These are phyloP conservation scores for Trichogramma pretiosum DNA, from an alignment of 1,140 invertebrate species.

Conservation along the genomic window DNA sequence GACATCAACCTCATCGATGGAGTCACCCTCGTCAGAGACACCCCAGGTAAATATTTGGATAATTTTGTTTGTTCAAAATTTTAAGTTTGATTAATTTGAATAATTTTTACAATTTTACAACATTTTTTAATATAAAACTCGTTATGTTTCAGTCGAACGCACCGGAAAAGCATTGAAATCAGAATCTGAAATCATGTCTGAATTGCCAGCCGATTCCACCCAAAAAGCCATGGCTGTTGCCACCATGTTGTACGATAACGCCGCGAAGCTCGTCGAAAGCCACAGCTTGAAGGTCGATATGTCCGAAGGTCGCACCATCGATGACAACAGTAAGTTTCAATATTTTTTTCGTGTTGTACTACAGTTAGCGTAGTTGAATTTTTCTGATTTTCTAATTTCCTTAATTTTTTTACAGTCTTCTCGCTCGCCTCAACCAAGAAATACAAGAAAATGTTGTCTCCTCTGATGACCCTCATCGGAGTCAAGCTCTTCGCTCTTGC, in stretches of 20 bases:
- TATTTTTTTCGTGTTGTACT: too few relatives aligned
- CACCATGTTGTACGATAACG: conserved; percentile 48
- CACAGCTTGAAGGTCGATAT: conserved; percentile 55
- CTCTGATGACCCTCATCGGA: conserved; percentile 63
- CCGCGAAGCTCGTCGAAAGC: conserved; percentile 47
- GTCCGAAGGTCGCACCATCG: too few relatives aligned
- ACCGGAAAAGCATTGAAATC: conserved; percentile 43
- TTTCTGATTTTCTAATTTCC: too few relatives aligned
- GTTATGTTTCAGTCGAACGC: conserved; percentile 36
- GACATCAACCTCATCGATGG: conserved; percentile 51
- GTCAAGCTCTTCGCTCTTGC: conserved; percentile 68
- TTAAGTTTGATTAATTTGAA: too few relatives aligned
- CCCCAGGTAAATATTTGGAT: conserved; percentile 40
- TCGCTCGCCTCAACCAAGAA: too few relatives aligned
- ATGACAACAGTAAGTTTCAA: too few relatives aligned
- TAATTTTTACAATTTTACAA: too few relatives aligned
- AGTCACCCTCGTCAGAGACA: conserved; percentile 47
- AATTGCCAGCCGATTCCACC: conserved; percentile 45
- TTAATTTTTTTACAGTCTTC: too few relatives aligned
- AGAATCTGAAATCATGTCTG: conserved; percentile 44
- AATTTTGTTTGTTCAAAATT: too few relatives aligned
- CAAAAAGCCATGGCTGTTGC: conserved; percentile 46
- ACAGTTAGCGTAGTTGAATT: too few relatives aligned
- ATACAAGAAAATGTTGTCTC: conserved; percentile 47
- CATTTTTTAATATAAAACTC: too few relatives aligned